These are phyloP conservation scores for Polydrusus tereticollis DNA, from an alignment of 2,888 invertebrate genomes.

Conservation along the genomic window DNA sequence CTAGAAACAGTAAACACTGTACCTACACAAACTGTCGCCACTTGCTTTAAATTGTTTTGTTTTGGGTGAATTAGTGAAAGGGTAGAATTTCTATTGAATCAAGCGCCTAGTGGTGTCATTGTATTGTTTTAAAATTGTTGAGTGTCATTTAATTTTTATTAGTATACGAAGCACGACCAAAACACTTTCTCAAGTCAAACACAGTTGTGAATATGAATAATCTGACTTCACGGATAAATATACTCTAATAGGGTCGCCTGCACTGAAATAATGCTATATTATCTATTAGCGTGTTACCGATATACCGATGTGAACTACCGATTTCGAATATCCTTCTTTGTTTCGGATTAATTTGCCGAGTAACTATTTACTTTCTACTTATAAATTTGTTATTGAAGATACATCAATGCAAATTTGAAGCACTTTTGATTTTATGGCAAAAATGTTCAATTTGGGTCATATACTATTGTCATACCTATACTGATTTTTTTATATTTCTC, in stretches of 20 bases:
- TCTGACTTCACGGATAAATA: conserved; percentile 28
- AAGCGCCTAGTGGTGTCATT: too few relatives aligned
- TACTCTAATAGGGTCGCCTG: conserved; percentile 30
- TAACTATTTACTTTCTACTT: conserved; percentile 32
- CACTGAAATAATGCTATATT: conserved; percentile 26
- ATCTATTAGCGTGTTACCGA: conserved; percentile 12
- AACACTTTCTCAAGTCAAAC: conserved; percentile 24
- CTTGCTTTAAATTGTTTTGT: too few relatives aligned
- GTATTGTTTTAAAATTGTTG: neutral
- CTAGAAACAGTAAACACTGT: too few relatives aligned
- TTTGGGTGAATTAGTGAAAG: too few relatives aligned
- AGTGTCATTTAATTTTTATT: conserved; percentile 6
- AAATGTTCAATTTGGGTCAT: conserved; percentile 1
- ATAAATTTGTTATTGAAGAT: conserved; percentile 32
- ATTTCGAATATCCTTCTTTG: conserved; percentile 32
- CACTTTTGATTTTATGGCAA: conserved; percentile 22
- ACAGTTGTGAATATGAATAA: conserved; percentile 17
- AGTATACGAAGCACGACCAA: conserved; percentile 23
- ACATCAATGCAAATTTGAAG: conserved; percentile 1
- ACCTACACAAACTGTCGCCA: too few relatives aligned
- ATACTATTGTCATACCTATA: too few relatives aligned
- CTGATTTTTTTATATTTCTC: too few relatives aligned
- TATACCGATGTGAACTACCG: conserved; percentile 5
- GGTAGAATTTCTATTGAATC: too few relatives aligned
- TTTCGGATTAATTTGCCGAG: conserved; percentile 16